Conservation (phyloP, 2,113 vertebrate species). For the Nothocercus julius region DNA sequence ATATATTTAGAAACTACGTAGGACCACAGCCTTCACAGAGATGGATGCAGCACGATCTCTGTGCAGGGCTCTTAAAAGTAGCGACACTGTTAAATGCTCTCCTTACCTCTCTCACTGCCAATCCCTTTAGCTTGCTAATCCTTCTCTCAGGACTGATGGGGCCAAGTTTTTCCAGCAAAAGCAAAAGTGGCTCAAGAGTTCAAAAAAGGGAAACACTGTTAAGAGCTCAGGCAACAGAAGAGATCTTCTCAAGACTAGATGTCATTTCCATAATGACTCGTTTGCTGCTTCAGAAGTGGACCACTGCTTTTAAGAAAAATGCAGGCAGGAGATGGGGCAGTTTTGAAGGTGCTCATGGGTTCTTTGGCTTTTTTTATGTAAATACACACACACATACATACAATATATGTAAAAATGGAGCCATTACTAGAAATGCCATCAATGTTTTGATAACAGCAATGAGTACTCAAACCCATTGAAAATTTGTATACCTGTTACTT, state of each 20-base stretch:
- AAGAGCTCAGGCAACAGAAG: not conserved
- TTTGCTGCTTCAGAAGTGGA: not conserved
- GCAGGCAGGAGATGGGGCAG: not conserved
- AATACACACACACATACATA: too few species aligned
- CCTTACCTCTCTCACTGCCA: not conserved
- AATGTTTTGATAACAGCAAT: not conserved
- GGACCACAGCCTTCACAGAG: not conserved
- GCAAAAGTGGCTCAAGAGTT: not conserved
- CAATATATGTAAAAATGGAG: not conserved
- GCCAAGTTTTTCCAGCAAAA: not conserved
- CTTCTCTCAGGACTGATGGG: not conserved
- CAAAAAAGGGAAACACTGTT: not conserved
- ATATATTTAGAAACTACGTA: not conserved
- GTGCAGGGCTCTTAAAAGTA: not conserved
- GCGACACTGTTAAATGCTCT: not conserved
- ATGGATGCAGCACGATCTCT: accelerated
- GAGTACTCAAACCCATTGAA: not conserved
- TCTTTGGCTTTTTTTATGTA: not conserved
- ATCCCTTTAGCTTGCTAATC: not conserved
- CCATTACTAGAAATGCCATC: not conserved
- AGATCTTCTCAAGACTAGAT: not conserved
- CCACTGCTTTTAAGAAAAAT: not conserved
- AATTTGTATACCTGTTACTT: not conserved
- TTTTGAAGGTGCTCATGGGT: not conserved
- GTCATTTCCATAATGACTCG: not conserved